Evolutionary conservation across 2,797 vertebrate genomes (phyloP).

Genomic region (Phalanger gymnotis): DNA sequence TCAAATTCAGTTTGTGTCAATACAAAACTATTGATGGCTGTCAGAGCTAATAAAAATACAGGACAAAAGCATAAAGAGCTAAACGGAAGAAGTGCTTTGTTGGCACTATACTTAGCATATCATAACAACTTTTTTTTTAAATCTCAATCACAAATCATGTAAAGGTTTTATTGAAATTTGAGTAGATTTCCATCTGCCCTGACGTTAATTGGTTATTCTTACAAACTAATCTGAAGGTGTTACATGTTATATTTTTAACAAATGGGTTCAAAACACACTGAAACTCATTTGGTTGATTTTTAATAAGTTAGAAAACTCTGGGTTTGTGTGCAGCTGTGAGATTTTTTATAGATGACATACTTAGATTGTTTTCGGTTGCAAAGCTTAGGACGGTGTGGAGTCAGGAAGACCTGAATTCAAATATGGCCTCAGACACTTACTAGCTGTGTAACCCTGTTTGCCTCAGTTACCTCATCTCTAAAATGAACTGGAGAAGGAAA

Average conservation of each 20-base stretch:
- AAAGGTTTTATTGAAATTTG: not conserved
- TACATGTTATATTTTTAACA: not conserved
- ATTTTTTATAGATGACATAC: not conserved
- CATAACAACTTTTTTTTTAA: not conserved
- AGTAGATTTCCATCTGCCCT: not conserved
- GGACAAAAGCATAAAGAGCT: not conserved
- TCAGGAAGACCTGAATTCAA: not conserved
- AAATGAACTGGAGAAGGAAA: too few species aligned
- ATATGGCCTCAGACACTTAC: not conserved
- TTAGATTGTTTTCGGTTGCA: not conserved
- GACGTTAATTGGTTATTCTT: not conserved
- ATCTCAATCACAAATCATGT: not conserved
- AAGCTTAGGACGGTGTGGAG: not conserved
- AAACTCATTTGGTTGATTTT: not conserved
- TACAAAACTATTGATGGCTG: not conserved
- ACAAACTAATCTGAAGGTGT: not conserved
- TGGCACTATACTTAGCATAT: not conserved
- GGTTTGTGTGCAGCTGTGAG: not conserved
- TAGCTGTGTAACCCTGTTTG: not conserved
- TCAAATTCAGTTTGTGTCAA: not conserved
- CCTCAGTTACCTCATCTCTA: too few species aligned
- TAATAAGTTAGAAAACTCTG: not conserved
- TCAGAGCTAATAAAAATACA: not conserved
- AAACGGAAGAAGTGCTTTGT: not conserved
- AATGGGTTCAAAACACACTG: not conserved